Percentiles rank a stretch among this genome's conserved stretches.
phyloP scores from a whole-genome alignment of 92 coral and sea anemone species.

The Zoanthus solanderi region DNA sequence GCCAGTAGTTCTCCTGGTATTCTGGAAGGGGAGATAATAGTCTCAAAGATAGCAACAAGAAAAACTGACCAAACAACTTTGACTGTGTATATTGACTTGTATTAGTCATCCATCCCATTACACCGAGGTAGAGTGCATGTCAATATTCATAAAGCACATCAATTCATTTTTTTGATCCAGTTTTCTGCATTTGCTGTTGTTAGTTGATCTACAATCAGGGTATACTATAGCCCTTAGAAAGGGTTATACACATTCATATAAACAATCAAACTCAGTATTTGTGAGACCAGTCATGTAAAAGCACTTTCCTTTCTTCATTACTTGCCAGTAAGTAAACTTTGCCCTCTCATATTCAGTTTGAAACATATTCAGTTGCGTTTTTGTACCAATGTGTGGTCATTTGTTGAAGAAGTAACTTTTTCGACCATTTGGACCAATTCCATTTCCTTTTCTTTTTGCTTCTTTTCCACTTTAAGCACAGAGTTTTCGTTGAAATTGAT shows the following conservation, averaged over 20 bases:
- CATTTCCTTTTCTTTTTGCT: background rate
- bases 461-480: background rate
- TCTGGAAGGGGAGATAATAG: constrained; percentile 8
- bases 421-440: background rate
- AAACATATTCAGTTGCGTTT: constrained; percentile 18
- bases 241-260: constrained; percentile 30
- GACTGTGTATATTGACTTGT: constrained; percentile 51
- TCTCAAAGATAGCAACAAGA: constrained; percentile 34
- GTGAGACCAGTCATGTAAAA: constrained; percentile 48
- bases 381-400: background rate
- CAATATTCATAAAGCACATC: constrained; percentile 60
- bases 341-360: constrained; percentile 40
- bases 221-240: constrained; percentile 24
- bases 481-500: constrained; percentile 12
- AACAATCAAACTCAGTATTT: constrained; percentile 44
- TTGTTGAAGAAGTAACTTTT: background rate
- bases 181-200: constrained; percentile 44
- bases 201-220: constrained; percentile 48
- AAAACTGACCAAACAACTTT: constrained; percentile 44
- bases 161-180: constrained; percentile 57
- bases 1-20: constrained; percentile 48
- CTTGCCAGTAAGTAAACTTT: constrained; percentile 33
- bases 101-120: constrained; percentile 56
- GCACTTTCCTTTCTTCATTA: constrained; percentile 43
- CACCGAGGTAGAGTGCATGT: constrained; percentile 59